A percentile compares a stretch with the other conserved stretches of the same genome.
Conservation (phyloP, 1,140 invertebrate genomes). For the Holotrichia oblita region DNA sequence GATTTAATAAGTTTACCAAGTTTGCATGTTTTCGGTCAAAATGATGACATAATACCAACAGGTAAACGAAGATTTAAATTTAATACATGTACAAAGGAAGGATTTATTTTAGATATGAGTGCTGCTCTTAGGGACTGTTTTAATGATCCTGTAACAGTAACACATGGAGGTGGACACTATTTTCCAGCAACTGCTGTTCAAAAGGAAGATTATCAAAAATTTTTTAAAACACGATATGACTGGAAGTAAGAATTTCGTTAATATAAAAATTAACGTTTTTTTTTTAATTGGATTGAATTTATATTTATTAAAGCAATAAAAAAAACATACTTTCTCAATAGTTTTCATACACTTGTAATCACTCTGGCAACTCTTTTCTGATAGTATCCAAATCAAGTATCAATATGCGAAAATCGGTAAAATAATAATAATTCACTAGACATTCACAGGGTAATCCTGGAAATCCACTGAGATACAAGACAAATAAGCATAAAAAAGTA, state of each 20-base stretch:
- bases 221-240: conserved; percentile 57
- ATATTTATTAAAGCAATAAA: too few relatives aligned
- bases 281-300: too few relatives aligned
- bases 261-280: not conserved
- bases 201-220: conserved; percentile 74
- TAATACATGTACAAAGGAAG: conserved; percentile 24
- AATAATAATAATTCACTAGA: too few relatives aligned
- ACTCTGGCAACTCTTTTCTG: too few relatives aligned
- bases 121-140: conserved; percentile 74
- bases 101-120: conserved; percentile 52
- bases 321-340: too few relatives aligned
- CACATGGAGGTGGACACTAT: conserved; percentile 85
- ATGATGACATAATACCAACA: conserved; percentile 84
- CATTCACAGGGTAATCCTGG: too few relatives aligned
- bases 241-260: conserved; percentile 44
- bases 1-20: conserved; percentile 76
- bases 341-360: too few relatives aligned
- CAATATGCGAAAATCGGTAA: too few relatives aligned
- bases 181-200: conserved; percentile 75
- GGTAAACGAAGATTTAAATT: conserved; percentile 61
- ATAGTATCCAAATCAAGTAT: too few relatives aligned
- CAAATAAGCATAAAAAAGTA: too few relatives aligned
- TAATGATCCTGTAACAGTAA: conserved; percentile 68
- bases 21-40: conserved; percentile 83
- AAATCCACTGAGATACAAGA: too few relatives aligned